Evolutionary conservation across 2,888 invertebrate genomes (phyloP).

Genomic region (Cataglyphis livida): DNA sequence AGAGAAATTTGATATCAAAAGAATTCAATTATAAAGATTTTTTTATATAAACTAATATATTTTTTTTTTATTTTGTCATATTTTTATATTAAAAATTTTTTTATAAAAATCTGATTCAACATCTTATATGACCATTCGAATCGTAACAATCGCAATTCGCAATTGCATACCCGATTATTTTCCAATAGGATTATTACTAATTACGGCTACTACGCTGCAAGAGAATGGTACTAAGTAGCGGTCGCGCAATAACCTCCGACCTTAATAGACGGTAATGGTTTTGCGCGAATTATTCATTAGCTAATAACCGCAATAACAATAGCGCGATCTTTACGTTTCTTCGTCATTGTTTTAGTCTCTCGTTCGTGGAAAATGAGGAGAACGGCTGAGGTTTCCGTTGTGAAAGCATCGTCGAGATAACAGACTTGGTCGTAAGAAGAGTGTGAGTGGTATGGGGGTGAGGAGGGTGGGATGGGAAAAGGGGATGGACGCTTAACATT

Average conservation of each 20-base stretch:
- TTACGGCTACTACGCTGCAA: conserved; percentile 31
- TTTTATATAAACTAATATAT: background rate
- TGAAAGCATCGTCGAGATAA: conserved; percentile 63
- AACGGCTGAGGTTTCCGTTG: conserved; percentile 56
- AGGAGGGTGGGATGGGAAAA: conserved; percentile 40
- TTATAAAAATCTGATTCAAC: background rate
- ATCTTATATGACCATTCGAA: background rate
- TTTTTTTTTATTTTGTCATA: background rate
- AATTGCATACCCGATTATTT: conserved; percentile 40
- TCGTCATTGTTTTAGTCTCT: conserved; percentile 52
- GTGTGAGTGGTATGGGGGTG: background rate
- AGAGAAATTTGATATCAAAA: background rate
- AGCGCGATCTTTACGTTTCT: conserved; percentile 51
- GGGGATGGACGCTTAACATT: conserved; percentile 75
- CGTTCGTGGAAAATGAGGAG: conserved; percentile 56
- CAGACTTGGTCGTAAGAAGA: conserved; percentile 61
- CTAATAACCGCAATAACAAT: conserved; percentile 52
- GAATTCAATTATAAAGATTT: background rate
- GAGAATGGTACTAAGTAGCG: conserved; percentile 43
- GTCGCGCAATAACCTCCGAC: conserved; percentile 42
- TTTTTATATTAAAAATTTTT: background rate
- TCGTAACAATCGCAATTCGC: conserved; percentile 30
- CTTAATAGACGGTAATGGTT: conserved; percentile 47
- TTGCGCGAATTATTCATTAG: conserved; percentile 40
- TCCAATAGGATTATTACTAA: conserved; percentile 50